A percentile compares a stretch with the other conserved stretches of the same genome.
phyloP scores from a whole-genome alignment of 2,888 invertebrate species.

The Liodrosophila aerea region DNA sequence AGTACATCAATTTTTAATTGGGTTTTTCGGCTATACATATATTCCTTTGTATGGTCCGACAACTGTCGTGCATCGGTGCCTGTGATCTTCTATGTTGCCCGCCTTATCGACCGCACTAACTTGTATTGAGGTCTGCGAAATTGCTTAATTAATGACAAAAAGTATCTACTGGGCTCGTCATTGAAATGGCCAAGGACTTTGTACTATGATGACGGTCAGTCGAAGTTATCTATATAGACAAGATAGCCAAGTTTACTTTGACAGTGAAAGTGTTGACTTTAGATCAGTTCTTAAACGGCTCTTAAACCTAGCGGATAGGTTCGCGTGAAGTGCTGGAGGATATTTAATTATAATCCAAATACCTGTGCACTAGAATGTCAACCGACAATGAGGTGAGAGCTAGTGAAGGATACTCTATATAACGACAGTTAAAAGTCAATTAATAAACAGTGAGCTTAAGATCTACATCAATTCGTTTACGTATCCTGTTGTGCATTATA shows the following conservation, averaged over 20 bases:
- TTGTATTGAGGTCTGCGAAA: no score
- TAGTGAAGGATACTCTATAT: slow-evolving; percentile 11
- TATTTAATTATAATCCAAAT: neutral
- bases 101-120: slow-evolving; percentile 33
- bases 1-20: slow-evolving; percentile 54
- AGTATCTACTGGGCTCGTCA: slow-evolving; percentile 12
- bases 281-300: slow-evolving; percentile 39
- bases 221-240: neutral
- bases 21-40: slow-evolving; percentile 5
- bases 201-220: slow-evolving; percentile 17
- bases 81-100: slow-evolving; percentile 41
- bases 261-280: slow-evolving; percentile 8
- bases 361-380: slow-evolving; percentile 29
- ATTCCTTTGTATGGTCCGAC: slow-evolving; percentile 25
- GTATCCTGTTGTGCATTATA: slow-evolving; percentile 31
- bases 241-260: slow-evolving; percentile 39
- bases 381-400: slow-evolving; percentile 21
- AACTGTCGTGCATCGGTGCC: slow-evolving; percentile 24
- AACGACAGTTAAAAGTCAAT: slow-evolving; percentile 3
- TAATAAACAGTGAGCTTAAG: slow-evolving; percentile 1
- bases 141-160: slow-evolving; percentile 41
- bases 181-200: slow-evolving; percentile 17
- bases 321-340: slow-evolving; percentile 3
- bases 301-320: slow-evolving; percentile 22
- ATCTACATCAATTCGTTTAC: neutral